phyloP scores from a whole-genome alignment of 1,140 invertebrate genomes.

The Cydia pomonella region DNA sequence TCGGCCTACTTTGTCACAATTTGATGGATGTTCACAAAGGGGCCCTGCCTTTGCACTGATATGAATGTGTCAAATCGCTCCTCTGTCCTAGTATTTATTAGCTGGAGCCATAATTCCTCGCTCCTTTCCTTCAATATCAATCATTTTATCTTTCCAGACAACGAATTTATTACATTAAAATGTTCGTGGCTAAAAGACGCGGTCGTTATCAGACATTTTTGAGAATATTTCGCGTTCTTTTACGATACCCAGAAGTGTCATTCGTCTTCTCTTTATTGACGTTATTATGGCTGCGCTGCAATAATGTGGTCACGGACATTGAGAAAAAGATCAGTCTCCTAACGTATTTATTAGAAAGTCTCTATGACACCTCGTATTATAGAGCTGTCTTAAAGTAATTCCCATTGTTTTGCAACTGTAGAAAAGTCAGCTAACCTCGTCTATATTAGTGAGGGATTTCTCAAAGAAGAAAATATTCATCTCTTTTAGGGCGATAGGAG shows the following conservation, averaged over 20 bases:
- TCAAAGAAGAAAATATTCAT: too few relatives aligned
- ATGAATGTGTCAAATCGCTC: constrained; percentile 30
- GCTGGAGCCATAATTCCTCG: constrained; percentile 22
- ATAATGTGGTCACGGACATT: constrained; percentile 10
- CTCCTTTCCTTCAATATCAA: constrained; percentile 23
- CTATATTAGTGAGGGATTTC: too few relatives aligned
- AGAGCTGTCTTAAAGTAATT: too few relatives aligned
- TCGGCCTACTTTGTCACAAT: constrained; percentile 43
- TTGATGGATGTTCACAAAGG: constrained; percentile 40
- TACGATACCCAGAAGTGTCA: constrained; percentile 24
- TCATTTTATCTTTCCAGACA: constrained; percentile 24
- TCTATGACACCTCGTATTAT: neutral
- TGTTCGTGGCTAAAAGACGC: constrained; percentile 24
- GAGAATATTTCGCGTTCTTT: constrained; percentile 24
- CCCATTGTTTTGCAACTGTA: too few relatives aligned
- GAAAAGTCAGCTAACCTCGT: too few relatives aligned
- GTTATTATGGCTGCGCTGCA: constrained; percentile 20
- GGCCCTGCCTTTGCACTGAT: constrained; percentile 33
- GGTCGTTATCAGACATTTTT: constrained; percentile 19
- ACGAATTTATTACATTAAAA: constrained; percentile 29
- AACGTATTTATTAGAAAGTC: neutral
- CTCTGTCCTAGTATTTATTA: constrained; percentile 29
- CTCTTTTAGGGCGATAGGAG: too few relatives aligned
- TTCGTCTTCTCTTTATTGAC: constrained; percentile 32
- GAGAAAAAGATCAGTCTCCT: neutral